phyloP scores from a whole-genome alignment of 2,113 vertebrate species.

The Bungarus multicinctus region DNA sequence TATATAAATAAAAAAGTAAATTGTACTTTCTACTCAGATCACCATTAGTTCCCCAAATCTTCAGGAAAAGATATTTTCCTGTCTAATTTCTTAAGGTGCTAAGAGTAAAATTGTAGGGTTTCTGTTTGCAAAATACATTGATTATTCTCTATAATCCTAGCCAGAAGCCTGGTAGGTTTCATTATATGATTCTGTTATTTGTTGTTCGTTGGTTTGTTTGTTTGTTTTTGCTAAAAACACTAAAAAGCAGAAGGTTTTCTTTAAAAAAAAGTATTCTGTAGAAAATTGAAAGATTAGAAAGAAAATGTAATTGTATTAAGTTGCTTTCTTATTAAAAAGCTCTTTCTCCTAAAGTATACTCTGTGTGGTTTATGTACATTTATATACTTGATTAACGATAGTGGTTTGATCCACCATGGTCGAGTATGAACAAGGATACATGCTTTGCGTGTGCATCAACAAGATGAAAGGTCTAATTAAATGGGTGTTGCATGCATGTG shows the following conservation, averaged over 20 bases:
- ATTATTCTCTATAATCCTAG: not conserved
- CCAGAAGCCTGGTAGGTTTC: not conserved
- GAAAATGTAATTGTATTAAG: not conserved
- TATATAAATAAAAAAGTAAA: not conserved
- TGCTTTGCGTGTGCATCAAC: constrained; percentile 34
- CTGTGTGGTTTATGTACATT: not conserved
- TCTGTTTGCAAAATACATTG: not conserved
- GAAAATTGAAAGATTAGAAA: not conserved
- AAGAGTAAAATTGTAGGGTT: not conserved
- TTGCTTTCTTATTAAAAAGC: constrained; percentile 21
- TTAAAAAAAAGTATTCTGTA: not conserved
- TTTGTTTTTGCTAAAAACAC: not conserved
- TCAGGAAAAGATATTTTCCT: not conserved
- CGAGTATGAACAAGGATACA: not conserved
- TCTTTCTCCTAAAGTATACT: constrained; percentile 18
- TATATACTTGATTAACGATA: constrained; percentile 14
- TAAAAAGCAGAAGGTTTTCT: not conserved
- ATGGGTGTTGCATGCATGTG: constrained; percentile 12
- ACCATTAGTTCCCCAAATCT: not conserved
- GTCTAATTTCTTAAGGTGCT: not conserved
- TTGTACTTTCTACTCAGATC: not conserved
- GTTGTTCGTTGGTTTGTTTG: too few relatives aligned
- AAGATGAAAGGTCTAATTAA: constrained; percentile 27
- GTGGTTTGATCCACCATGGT: constrained; percentile 15
- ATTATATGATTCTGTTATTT: not conserved